A percentile compares a stretch with the other conserved stretches of the same genome.
Conservation (phyloP, 2,113 vertebrate genomes). For the Ariopsis seemanni region DNA sequence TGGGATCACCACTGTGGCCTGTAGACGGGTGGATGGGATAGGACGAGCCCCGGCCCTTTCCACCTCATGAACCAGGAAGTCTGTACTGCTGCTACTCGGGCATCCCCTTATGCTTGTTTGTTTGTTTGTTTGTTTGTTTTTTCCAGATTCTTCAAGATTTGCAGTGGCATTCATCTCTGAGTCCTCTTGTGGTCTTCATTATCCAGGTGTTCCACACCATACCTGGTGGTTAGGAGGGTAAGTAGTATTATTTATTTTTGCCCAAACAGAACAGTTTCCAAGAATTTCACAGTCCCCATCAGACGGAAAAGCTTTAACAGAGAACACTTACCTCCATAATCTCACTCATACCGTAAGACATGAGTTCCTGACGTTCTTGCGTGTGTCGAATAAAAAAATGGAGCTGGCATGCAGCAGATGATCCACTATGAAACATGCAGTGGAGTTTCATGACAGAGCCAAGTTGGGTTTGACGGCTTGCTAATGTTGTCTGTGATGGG, state of each 20-base stretch:
- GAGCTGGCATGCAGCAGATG: neutral
- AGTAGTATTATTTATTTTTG: neutral
- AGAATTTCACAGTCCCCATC: neutral
- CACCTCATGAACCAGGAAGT: neutral
- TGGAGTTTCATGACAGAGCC: conserved; percentile 60
- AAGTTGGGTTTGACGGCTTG: conserved; percentile 69
- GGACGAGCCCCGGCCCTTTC: neutral
- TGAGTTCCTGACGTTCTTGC: neutral
- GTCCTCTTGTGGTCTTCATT: neutral
- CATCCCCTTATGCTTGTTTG: neutral
- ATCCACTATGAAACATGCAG: neutral
- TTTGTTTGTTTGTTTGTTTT: no score
- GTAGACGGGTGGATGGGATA: neutral
- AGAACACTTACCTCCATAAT: no score
- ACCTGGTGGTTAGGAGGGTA: neutral
- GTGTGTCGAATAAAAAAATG: neutral
- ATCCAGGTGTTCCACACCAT: neutral
- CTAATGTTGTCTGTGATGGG: conserved; percentile 66
- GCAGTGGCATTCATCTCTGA: neutral
- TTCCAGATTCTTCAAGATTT: neutral
- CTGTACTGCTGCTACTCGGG: neutral
- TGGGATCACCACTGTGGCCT: neutral
- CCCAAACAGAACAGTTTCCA: neutral
- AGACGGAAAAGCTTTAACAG: neutral
- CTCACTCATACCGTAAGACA: no score